Conservation (phyloP, 2,797 vertebrate genomes). For the Brachyrhaphis roseni region DNA sequence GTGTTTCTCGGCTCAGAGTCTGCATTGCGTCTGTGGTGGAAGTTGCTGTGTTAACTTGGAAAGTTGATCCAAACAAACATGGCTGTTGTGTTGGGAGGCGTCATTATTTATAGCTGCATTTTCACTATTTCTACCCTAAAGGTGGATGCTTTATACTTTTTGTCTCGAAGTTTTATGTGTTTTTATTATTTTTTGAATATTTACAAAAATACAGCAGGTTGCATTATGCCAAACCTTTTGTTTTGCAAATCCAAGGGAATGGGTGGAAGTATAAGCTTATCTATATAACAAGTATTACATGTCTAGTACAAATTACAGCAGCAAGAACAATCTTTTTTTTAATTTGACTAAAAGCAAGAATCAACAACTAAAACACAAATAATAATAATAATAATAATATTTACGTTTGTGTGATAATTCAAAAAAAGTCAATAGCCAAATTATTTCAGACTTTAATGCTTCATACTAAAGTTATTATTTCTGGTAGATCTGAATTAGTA, state of each 20-base stretch:
- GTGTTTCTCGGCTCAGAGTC: constrained; percentile 40
- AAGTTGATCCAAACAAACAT: constrained; percentile 19
- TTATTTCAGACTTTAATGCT: neutral
- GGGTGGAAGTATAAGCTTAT: neutral
- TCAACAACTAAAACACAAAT: neutral
- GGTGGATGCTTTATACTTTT: neutral
- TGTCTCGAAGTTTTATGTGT: neutral
- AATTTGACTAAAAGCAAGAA: neutral
- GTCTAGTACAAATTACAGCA: neutral
- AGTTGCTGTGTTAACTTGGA: constrained; percentile 22
- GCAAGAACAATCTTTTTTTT: neutral
- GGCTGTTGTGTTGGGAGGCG: neutral
- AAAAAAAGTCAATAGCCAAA: neutral
- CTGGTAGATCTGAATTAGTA: neutral
- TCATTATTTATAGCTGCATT: neutral
- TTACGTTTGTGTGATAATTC: neutral
- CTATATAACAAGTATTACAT: neutral
- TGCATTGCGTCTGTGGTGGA: constrained; percentile 64
- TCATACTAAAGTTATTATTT: neutral
- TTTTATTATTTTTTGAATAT: neutral
- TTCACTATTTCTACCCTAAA: neutral
- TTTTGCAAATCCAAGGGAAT: neutral
- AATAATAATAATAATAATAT: neutral
- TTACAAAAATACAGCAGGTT: neutral
- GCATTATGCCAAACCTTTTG: neutral